phyloP scores from a whole-genome alignment of 2,113 vertebrate genomes.

The Brachirus orientalis region DNA sequence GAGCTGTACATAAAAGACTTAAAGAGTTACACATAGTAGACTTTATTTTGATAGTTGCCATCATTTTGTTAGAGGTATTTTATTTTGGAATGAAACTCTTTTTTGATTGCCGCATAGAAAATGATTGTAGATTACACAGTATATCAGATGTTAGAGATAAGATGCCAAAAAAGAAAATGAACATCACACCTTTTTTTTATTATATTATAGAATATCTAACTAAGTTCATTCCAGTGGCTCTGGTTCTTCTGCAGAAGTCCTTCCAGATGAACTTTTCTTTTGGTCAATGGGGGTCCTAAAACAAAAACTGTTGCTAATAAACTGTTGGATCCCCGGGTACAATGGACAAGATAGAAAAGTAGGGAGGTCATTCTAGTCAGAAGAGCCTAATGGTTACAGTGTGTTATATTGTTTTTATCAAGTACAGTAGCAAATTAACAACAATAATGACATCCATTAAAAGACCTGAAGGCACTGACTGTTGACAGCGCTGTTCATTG shows the following conservation, averaged over 20 bases:
- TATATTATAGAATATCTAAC: constrained; percentile 50
- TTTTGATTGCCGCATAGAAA: constrained; percentile 61
- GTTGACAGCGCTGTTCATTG: constrained; percentile 82
- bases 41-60: constrained; percentile 66
- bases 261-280: constrained; percentile 55
- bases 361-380: constrained; percentile 49
- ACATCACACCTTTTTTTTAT: constrained; percentile 71
- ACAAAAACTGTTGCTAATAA: constrained; percentile 58
- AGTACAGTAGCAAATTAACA: constrained; percentile 79
- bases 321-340: constrained; percentile 58
- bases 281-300: constrained; percentile 41
- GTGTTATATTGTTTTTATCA: constrained; percentile 73
- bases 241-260: constrained; percentile 55
- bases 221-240: constrained; percentile 50
- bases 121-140: constrained; percentile 70
- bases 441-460: constrained; percentile 67
- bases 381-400: constrained; percentile 53
- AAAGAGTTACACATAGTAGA: constrained; percentile 38
- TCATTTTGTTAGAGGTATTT: constrained; percentile 54
- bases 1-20: constrained; percentile 51
- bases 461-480: constrained; percentile 89
- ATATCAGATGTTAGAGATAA: constrained; percentile 61
- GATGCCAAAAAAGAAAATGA: constrained; percentile 62
- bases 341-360: constrained; percentile 33
- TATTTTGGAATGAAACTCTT: constrained; percentile 75